A percentile compares a stretch with the other conserved stretches of the same genome.
phyloP scores from a whole-genome alignment of 2,113 vertebrate species.

The Chamaetylas fuelleborni region DNA sequence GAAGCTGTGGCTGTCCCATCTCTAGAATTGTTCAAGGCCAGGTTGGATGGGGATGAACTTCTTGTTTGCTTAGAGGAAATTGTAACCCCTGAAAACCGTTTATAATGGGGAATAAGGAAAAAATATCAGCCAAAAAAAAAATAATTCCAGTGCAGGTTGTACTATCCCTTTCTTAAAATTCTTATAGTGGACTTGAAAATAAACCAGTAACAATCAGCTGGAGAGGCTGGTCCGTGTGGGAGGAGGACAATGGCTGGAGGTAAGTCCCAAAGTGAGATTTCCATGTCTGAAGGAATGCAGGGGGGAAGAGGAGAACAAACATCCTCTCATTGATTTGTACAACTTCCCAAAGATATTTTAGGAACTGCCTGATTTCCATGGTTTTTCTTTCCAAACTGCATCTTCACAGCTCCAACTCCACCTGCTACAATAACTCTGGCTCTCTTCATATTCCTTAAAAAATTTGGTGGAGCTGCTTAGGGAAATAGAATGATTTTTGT shows the following conservation, averaged over 20 bases:
- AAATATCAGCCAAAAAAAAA: background rate
- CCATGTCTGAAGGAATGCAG: background rate
- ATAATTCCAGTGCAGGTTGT: background rate
- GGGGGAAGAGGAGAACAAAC: background rate
- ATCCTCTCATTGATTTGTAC: background rate
- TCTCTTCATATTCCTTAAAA: background rate
- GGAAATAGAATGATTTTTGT: background rate
- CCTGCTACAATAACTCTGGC: background rate
- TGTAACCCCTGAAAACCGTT: background rate
- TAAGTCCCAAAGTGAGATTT: background rate
- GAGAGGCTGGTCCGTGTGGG: background rate
- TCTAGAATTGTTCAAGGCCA: background rate
- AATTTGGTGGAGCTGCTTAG: background rate
- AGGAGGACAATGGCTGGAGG: background rate
- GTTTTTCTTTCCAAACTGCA: background rate
- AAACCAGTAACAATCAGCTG: background rate
- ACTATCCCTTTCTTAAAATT: rapidly evolving
- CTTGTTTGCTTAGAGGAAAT: background rate
- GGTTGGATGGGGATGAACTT: background rate
- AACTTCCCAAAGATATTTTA: background rate
- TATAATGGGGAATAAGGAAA: background rate
- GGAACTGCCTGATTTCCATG: background rate
- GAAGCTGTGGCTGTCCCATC: background rate
- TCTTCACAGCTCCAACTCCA: background rate
- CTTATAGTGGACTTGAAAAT: background rate